Conservation (phyloP, 2,113 vertebrate genomes). For the Uropsilus gracilis region DNA sequence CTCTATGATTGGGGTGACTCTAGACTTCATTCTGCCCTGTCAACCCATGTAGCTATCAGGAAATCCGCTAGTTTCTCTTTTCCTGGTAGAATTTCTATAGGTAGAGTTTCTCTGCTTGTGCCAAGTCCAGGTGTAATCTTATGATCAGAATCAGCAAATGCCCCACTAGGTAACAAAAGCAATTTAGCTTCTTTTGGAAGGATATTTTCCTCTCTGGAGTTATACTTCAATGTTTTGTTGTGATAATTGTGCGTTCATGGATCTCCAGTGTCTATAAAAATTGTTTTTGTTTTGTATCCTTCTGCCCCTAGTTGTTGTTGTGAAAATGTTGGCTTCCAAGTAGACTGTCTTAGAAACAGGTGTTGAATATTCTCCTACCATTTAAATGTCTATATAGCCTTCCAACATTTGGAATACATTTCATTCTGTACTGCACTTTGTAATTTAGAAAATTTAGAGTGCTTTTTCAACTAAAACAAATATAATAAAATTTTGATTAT, state of each 20-base stretch:
- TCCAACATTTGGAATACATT: not conserved
- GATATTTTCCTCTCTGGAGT: not conserved
- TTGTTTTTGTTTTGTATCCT: not conserved
- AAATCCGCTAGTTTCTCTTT: not conserved
- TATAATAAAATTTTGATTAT: not conserved
- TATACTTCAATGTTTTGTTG: not conserved
- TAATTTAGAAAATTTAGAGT: slow-evolving; percentile 10
- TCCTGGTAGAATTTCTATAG: not conserved
- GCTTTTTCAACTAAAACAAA: not conserved
- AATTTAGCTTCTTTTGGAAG: not conserved
- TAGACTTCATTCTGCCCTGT: not conserved
- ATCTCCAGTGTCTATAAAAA: not conserved
- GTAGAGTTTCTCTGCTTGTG: not conserved
- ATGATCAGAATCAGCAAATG: not conserved
- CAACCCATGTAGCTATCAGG: not conserved
- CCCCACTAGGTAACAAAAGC: not conserved
- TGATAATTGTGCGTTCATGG: not conserved
- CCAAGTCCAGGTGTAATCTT: not conserved
- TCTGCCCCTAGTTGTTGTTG: not conserved
- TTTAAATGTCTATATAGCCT: not conserved
- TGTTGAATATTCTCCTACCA: not conserved
- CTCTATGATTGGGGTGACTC: not conserved
- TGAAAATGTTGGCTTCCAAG: not conserved
- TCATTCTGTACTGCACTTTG: not conserved
- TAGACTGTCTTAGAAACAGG: not conserved